A percentile compares a stretch with the other conserved stretches of the same genome.
Conservation (phyloP, 2,888 invertebrate species). For the Agonopterix subpropinquella region DNA sequence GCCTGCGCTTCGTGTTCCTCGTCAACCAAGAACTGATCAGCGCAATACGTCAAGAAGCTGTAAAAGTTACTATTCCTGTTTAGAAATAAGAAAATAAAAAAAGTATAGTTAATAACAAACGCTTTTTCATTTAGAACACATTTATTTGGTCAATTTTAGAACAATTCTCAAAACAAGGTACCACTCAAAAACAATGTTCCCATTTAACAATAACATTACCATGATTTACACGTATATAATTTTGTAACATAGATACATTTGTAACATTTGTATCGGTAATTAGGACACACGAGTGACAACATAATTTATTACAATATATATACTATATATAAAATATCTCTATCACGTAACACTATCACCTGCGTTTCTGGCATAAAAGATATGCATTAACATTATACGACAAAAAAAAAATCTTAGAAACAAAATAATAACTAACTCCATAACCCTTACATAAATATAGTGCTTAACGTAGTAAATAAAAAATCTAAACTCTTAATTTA, state of each 20-base stretch:
- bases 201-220: slow-evolving; percentile 32
- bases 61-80: slow-evolving; percentile 80
- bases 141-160: slow-evolving; percentile 73
- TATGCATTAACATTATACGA: slow-evolving; percentile 59
- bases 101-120: slow-evolving; percentile 23
- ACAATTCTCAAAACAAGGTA: slow-evolving; percentile 61
- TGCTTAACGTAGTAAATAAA: slow-evolving; percentile 47
- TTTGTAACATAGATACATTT: background rate
- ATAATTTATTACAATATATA: slow-evolving; percentile 6
- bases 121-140: slow-evolving; percentile 66
- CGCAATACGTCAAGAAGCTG: slow-evolving; percentile 91
- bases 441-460: slow-evolving; percentile 54
- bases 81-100: slow-evolving; percentile 24
- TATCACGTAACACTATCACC: slow-evolving; percentile 70
- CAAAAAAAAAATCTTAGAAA: slow-evolving; percentile 32
- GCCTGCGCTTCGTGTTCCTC: slow-evolving; percentile 93
- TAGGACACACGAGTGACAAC: background rate
- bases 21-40: slow-evolving; percentile 94
- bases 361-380: slow-evolving; percentile 63
- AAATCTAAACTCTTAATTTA: slow-evolving; percentile 41
- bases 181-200: slow-evolving; percentile 59
- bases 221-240: slow-evolving; percentile 1
- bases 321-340: slow-evolving; percentile 10
- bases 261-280: background rate
- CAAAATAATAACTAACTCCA: slow-evolving; percentile 45